Evolutionary conservation across 2,888 invertebrate genomes (phyloP).

Genomic region (Tribolium freemani): DNA sequence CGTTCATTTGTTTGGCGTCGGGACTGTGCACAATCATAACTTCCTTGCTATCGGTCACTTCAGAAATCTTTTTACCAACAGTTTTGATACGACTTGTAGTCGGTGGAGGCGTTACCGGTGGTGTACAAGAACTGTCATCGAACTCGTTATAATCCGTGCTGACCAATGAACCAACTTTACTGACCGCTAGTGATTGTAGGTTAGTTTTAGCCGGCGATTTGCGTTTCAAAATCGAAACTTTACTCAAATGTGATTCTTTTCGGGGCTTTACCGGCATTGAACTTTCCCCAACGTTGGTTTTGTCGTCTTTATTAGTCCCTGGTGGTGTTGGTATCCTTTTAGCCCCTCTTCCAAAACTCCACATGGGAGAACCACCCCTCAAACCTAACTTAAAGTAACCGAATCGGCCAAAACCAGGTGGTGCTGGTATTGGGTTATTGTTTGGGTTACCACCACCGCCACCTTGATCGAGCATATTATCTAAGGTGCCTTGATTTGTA

Average conservation of each 20-base stretch:
- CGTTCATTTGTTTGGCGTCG: conserved; percentile 68
- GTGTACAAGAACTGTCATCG: conserved; percentile 72
- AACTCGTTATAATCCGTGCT: conserved; percentile 74
- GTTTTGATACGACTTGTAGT: conserved; percentile 51
- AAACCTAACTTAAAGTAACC: conserved; percentile 75
- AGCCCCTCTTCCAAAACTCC: conserved; percentile 69
- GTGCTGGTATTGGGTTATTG: conserved; percentile 73
- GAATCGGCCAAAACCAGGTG: conserved; percentile 72
- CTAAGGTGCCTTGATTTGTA: conserved; percentile 27
- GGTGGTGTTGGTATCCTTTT: conserved; percentile 65
- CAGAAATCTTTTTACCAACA: conserved; percentile 55
- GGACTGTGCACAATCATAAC: conserved; percentile 55
- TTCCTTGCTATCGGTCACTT: conserved; percentile 56
- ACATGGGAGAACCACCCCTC: conserved; percentile 78
- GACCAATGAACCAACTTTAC: conserved; percentile 69
- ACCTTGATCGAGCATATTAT: conserved; percentile 55
- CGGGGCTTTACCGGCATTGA: conserved; percentile 60
- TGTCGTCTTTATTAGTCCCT: conserved; percentile 41
- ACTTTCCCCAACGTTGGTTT: conserved; percentile 42
- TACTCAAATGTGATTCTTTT: conserved; percentile 69
- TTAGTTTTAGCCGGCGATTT: conserved; percentile 66
- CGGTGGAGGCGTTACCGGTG: conserved; percentile 71
- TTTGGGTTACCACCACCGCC: conserved; percentile 72
- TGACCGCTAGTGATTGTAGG: conserved; percentile 64
- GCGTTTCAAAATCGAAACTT: conserved; percentile 75